Evolutionary conservation across 2,888 invertebrate species (phyloP), one percentile per base, ranked within the genome.

Genomic region (Latrodectus elegans): DNA sequence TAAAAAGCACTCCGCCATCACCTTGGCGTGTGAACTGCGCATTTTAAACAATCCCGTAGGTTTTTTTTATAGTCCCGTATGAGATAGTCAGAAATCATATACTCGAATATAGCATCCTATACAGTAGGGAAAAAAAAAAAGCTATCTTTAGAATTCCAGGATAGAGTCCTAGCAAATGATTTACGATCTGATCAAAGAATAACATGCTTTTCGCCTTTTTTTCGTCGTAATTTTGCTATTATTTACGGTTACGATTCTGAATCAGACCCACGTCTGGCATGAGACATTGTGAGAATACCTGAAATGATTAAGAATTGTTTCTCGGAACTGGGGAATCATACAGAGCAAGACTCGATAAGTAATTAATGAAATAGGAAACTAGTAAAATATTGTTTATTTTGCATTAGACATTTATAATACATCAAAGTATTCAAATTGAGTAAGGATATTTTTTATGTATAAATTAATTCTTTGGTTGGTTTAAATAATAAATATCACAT

Each of bases 191-290:
- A 71, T 76, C 71, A 76, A 64, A 83, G 76, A 55, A 71, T 83
- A 38, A 70, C 83, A 76, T 60, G 83, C 64, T 83, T 83, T 76
- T 67, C 83, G 83, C 83, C 83, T 83, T 83, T 71, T n/a, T 15
- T 70, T n/a, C 70, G 76, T 71, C 71, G 74, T 83, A 83, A 83
- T 71, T 83, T 70, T 60, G 71, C 70, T 76, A 73, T 83, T 83
- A 83, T 83, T 83, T 83, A 83, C 76, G 83, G 76, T 76, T 76
- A 83, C 71, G 76, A 70, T 22, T 22, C 14, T 15, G n/a, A 52
- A 53, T 53, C 80, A 15, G 53, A 38, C 38, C 2, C 38, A 38
- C 38, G 38, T 38, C 38, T 38, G 38, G 38, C 38, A 38, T 38
- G 38, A 38, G 38, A 38, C 38, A 38, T 38, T 38, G 38, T 38